Evolutionary conservation across 2,888 invertebrate genomes (phyloP).

Genomic region (Volucella inanis): DNA sequence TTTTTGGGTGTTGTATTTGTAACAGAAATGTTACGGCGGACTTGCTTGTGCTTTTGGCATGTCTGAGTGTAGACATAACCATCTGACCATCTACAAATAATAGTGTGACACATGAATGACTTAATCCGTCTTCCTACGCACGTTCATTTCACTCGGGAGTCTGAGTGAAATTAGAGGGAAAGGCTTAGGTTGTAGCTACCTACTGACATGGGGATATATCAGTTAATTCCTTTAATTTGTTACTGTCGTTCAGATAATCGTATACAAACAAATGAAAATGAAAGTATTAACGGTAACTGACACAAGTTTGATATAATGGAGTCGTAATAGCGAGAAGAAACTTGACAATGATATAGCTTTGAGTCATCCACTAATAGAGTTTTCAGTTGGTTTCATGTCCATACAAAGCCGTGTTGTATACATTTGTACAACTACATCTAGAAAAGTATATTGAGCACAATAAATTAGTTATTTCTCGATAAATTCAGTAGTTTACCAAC

Average conservation of each 20-base stretch:
- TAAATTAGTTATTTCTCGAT: too few species aligned
- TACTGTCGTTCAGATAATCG: constrained; percentile 18
- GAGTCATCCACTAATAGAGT: too few species aligned
- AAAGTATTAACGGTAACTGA: constrained; percentile 42
- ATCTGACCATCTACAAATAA: constrained; percentile 33
- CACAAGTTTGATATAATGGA: background rate
- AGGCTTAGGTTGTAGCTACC: constrained; percentile 2
- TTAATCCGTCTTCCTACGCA: constrained; percentile 52
- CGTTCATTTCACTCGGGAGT: constrained; percentile 22
- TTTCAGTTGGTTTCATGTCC: too few species aligned
- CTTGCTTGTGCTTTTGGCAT: background rate
- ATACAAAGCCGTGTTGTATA: too few species aligned
- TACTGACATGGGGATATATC: constrained; percentile 5
- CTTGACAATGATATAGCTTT: too few species aligned
- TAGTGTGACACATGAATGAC: constrained; percentile 45
- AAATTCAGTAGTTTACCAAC: too few species aligned
- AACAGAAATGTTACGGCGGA: background rate
- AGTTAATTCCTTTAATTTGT: constrained; percentile 20
- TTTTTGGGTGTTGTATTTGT: constrained; percentile 2
- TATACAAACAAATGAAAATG: constrained; percentile 32
- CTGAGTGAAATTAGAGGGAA: constrained; percentile 23
- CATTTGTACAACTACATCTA: too few species aligned
- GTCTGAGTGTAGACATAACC: constrained; percentile 5
- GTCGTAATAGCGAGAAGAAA: background rate
- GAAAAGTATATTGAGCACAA: too few species aligned